A percentile compares a stretch with the other conserved stretches of the same genome.
These are phyloP conservation scores for Petrocephalus sullivani DNA, from an alignment of 2,797 vertebrate species.

Conservation along the genomic window DNA sequence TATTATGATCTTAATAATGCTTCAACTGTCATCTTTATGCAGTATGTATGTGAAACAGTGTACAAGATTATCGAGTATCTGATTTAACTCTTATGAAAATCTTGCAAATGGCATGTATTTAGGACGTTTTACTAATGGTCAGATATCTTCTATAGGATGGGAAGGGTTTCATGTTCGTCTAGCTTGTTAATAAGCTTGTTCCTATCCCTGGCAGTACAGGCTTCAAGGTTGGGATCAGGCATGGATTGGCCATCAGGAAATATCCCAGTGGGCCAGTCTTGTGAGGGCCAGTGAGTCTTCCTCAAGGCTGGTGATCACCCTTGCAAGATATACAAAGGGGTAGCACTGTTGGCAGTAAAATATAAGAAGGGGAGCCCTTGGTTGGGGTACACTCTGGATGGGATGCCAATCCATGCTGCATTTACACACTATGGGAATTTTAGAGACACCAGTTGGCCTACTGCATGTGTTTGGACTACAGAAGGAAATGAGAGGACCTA, in stretches of 20 bases:
- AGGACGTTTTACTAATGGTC: neutral
- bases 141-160: neutral
- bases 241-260: neutral
- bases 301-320: neutral
- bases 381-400: neutral
- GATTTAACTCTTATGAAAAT: neutral
- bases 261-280: neutral
- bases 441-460: neutral
- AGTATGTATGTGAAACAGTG: neutral
- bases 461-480: neutral
- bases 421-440: neutral
- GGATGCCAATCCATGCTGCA: neutral
- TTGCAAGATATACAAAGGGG: neutral
- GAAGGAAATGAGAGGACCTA: neutral
- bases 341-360: neutral
- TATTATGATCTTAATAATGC: neutral
- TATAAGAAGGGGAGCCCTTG: neutral
- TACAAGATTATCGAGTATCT: neutral
- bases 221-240: neutral
- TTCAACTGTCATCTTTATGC: neutral
- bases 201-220: neutral
- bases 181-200: neutral
- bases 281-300: neutral
- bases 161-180: neutral
- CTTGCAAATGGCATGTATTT: neutral